phyloP scores from a whole-genome alignment of 1,140 invertebrate species.

The Atta colombica region DNA sequence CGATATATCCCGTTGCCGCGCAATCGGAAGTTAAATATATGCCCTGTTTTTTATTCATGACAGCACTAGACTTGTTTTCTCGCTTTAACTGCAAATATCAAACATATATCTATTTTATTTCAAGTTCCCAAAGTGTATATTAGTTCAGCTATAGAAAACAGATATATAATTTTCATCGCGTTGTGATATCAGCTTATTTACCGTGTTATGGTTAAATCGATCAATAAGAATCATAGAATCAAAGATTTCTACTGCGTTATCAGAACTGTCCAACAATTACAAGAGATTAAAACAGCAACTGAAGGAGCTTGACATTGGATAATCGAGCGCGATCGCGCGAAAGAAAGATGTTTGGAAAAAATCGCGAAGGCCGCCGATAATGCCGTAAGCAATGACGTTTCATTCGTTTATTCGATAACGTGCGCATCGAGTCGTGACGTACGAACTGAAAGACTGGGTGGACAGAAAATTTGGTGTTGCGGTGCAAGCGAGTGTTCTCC shows the following conservation, averaged over 20 bases:
- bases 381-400: conserved; percentile 29
- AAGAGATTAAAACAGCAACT: not conserved
- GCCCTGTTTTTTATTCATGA: no score
- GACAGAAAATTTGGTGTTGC: conserved; percentile 42
- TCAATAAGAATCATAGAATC: conserved; percentile 29
- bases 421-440: conserved; percentile 34
- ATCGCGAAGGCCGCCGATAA: conserved; percentile 14
- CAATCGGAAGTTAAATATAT: conserved; percentile 47
- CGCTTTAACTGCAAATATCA: no score
- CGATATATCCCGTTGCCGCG: not conserved
- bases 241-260: not conserved
- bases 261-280: not conserved
- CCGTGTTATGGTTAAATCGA: not conserved
- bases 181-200: not conserved
- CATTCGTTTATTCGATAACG: conserved; percentile 57
- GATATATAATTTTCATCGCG: not conserved
- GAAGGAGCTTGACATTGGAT: not conserved
- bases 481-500: not conserved
- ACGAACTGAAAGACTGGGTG: conserved; percentile 25
- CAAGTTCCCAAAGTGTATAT: no score
- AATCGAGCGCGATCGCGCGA: conserved; percentile 18
- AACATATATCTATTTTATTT: no score
- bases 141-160: no score
- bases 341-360: conserved; percentile 20
- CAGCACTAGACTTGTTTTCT: no score